Evolutionary conservation across 2,797 vertebrate genomes (phyloP).

Genomic region (Astyanax mexicanus): DNA sequence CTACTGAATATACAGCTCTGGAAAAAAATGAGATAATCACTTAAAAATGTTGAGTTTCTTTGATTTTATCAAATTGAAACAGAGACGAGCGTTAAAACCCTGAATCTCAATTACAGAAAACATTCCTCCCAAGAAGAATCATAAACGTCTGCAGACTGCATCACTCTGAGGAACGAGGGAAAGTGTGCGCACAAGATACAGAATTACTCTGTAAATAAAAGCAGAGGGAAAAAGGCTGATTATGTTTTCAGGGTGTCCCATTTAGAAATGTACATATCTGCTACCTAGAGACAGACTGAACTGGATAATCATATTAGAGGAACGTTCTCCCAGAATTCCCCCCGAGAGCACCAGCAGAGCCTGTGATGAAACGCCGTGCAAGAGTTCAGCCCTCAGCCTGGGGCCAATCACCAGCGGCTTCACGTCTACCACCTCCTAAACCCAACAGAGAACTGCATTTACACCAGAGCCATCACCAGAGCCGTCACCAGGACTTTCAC

Average conservation of each 20-base stretch:
- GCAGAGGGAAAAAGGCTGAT: not conserved
- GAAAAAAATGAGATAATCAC: too few relatives aligned
- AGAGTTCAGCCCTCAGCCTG: conserved; percentile 2
- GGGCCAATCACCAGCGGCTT: not conserved
- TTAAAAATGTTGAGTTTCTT: too few relatives aligned
- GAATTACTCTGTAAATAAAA: not conserved
- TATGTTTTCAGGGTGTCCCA: conserved; percentile 1
- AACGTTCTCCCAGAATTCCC: not conserved
- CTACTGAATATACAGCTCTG: too few relatives aligned
- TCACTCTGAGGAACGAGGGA: not conserved
- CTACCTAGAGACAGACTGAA: conserved; percentile 1
- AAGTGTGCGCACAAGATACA: conserved; percentile 7
- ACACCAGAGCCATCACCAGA: too few relatives aligned
- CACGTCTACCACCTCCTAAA: conserved; percentile 28
- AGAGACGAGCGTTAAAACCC: conserved; percentile 10
- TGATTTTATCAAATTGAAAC: too few relatives aligned
- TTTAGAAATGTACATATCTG: conserved; percentile 8
- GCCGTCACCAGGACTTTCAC: too few relatives aligned
- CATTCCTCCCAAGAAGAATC: conserved; percentile 8
- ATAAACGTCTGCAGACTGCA: not conserved
- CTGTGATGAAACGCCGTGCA: conserved; percentile 34
- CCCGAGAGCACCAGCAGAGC: not conserved
- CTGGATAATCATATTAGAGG: conserved; percentile 12
- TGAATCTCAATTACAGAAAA: conserved; percentile 28
- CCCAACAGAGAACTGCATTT: conserved; percentile 20